Conservation (phyloP, 2,888 invertebrate species). For the Timema cristinae region DNA sequence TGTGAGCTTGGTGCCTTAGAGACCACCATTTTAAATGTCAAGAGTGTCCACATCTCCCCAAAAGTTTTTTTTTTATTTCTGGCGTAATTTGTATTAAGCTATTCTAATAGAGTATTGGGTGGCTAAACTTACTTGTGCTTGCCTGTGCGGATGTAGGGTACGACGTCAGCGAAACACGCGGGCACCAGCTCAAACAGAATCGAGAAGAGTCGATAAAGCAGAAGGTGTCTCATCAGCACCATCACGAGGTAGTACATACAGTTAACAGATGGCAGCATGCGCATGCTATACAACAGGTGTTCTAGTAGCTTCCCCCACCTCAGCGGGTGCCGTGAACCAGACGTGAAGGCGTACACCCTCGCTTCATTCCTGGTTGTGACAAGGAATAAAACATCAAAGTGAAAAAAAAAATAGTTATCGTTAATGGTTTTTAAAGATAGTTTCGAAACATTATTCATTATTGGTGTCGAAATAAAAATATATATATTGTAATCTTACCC, state of each 20-base stretch:
- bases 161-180: neutral
- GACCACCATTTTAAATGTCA: no score
- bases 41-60: no score
- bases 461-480: no score
- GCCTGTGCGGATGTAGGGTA: constrained; percentile 8
- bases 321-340: neutral
- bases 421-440: no score
- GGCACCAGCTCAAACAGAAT: neutral
- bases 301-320: neutral
- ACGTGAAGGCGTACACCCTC: constrained; percentile 10
- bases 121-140: neutral
- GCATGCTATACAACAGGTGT: neutral
- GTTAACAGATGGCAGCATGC: neutral
- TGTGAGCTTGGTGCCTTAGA: no score
- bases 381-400: no score
- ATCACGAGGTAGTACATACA: neutral
- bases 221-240: neutral
- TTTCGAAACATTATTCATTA: no score
- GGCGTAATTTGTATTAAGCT: no score
- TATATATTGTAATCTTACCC: no score
- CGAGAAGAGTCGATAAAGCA: neutral
- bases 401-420: no score
- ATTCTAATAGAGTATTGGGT: no score
- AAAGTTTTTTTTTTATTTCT: no score
- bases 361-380: neutral